A percentile compares a stretch with the other conserved stretches of the same genome.
phyloP scores from a whole-genome alignment of 1,140 invertebrate genomes.

The Caenorhabditis briggsae region DNA sequence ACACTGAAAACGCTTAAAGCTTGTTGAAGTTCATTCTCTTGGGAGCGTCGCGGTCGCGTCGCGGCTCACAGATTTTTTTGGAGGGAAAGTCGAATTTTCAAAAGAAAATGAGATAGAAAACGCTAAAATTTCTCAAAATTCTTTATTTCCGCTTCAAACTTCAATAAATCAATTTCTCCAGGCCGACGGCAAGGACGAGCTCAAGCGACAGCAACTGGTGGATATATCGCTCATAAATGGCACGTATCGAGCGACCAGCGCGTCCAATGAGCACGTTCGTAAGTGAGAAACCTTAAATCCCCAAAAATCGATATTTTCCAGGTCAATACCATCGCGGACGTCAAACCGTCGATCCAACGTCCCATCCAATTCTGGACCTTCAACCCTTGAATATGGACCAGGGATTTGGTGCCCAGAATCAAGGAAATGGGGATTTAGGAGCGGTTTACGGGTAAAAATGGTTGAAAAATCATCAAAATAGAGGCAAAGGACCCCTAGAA shows the following conservation, averaged over 20 bases:
- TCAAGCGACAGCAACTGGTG: slow-evolving; percentile 99
- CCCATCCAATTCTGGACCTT: background rate
- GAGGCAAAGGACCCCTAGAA: background rate
- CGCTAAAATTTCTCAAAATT: slow-evolving; percentile 86
- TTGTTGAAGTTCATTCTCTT: too few relatives aligned
- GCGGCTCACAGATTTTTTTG: too few relatives aligned
- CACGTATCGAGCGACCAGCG: slow-evolving; percentile 85
- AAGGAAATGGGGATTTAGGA: background rate
- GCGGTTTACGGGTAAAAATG: background rate
- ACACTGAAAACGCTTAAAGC: too few relatives aligned
- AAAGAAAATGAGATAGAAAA: slow-evolving; percentile 91
- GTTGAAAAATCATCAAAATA: too few relatives aligned
- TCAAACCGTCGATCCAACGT: slow-evolving; percentile 12
- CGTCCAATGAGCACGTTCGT: slow-evolving; percentile 9
- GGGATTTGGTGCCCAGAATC: background rate
- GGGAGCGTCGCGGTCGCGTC: too few relatives aligned
- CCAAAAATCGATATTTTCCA: background rate
- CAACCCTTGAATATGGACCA: background rate
- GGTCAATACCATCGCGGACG: background rate
- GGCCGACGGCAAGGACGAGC: slow-evolving; percentile 98
- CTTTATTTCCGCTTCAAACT: slow-evolving; percentile 89
- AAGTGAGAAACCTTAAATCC: background rate
- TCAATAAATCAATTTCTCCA: slow-evolving; percentile 82
- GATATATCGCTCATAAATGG: slow-evolving; percentile 99
- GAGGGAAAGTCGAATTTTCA: slow-evolving; percentile 80